Conservation (phyloP, 2,888 invertebrate species). For the Agrilus mali region DNA sequence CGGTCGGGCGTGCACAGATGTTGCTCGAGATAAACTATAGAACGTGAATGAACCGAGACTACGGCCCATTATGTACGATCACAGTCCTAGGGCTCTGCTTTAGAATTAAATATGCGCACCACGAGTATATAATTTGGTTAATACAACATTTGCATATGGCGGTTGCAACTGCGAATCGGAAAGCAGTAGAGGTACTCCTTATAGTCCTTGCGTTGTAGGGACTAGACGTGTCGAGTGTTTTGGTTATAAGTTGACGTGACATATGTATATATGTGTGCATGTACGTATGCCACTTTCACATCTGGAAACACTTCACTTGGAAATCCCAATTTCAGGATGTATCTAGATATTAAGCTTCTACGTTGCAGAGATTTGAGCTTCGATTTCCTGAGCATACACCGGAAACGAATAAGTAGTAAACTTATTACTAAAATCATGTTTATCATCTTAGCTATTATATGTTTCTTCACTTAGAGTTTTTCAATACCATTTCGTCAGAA, state of each 20-base stretch:
- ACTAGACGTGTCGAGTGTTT: conserved; percentile 10
- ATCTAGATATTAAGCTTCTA: too few species aligned
- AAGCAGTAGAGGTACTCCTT: conserved; percentile 10
- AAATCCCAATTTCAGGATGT: too few species aligned
- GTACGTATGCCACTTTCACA: too few species aligned
- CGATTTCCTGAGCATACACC: too few species aligned
- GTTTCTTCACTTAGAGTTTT: too few species aligned
- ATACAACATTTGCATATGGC: conserved; percentile 34
- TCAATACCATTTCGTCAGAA: too few species aligned
- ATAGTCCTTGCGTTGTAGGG: conserved; percentile 16
- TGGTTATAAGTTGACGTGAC: not conserved
- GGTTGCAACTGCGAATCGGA: conserved; percentile 25
- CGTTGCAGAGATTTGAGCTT: too few species aligned
- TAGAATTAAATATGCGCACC: conserved; percentile 33
- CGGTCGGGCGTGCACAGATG: conserved; percentile 22
- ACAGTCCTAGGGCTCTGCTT: conserved; percentile 14
- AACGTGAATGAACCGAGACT: conserved; percentile 12
- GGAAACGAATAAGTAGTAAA: too few species aligned
- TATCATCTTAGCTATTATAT: too few species aligned
- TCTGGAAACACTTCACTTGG: too few species aligned
- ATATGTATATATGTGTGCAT: too few species aligned
- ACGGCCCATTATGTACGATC: conserved; percentile 3
- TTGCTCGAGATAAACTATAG: conserved; percentile 19
- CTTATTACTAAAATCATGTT: too few species aligned
- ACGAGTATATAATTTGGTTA: conserved; percentile 34